Conservation (phyloP, 1,140 invertebrate genomes). For the Mycetomoellerius zeteki region DNA sequence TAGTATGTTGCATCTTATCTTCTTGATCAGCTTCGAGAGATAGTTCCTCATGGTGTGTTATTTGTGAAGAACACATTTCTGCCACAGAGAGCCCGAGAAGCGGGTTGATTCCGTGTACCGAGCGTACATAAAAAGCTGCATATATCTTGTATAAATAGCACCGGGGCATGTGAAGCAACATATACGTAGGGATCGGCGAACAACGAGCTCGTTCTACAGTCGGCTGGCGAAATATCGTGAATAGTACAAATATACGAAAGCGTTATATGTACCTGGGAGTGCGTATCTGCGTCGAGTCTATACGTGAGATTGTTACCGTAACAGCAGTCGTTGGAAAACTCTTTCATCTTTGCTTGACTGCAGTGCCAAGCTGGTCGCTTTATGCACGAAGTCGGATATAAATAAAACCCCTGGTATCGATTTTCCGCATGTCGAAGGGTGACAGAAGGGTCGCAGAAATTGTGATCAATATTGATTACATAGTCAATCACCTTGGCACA, state of each 20-base stretch:
- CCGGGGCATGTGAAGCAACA: neutral
- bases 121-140: slow-evolving; percentile 11
- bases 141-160: slow-evolving; percentile 42
- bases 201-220: slow-evolving; percentile 10
- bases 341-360: slow-evolving; percentile 24
- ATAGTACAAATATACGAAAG: neutral
- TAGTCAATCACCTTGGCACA: slow-evolving; percentile 40
- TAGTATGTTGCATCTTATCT: neutral
- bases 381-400: slow-evolving; percentile 59
- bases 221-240: slow-evolving; percentile 7
- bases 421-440: slow-evolving; percentile 60
- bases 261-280: neutral
- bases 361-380: slow-evolving; percentile 4
- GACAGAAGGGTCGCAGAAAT: slow-evolving; percentile 57
- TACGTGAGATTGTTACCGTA: slow-evolving; percentile 14
- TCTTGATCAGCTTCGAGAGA: neutral
- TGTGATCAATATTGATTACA: slow-evolving; percentile 69
- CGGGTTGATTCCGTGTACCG: neutral
- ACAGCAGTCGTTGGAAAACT: slow-evolving; percentile 5
- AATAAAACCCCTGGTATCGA: slow-evolving; percentile 71
- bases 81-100: neutral
- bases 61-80: neutral
- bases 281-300: slow-evolving; percentile 6
- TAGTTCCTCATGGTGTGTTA: neutral
- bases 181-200: neutral